Evolutionary conservation across 1,140 invertebrate genomes (phyloP), one percentile per base, ranked within the genome.

Genomic region (Helicorthomorpha holstii): DNA sequence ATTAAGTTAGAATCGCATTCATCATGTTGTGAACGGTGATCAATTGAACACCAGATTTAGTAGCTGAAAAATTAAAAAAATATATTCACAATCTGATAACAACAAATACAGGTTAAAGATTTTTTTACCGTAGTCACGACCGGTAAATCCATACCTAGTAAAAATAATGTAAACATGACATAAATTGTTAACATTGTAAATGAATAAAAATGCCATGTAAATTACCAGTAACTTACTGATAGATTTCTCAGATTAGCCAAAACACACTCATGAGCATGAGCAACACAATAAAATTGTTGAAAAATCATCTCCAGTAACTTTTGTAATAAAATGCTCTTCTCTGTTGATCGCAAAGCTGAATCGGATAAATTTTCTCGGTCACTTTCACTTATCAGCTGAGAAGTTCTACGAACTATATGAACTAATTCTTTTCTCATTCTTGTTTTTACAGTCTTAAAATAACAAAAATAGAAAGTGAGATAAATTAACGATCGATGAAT

Each of bases 371-470:
- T n/a, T 51, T n/a, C 27, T 19, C n/a, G n/a, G 16, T 10, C 19
- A n/a, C 26, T n/a, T 4, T 79, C 73, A 50, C 77, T 73, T n/a
- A 89, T 72, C 54, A 83, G 77, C 47, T 82, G 77, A 3, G 85
- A 83, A 12, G 82, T 82, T 51, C 76, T 69, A 19, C 81, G 77
- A 44, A 90, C 79, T 22, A 90, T 80, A 55, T 78, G 75, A 24
- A 83, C 66, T 1, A 93, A 64, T 62, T 89, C 83, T 25, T 76
- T 75, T 65, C 89, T 80, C 68, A 89, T 87, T 66, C 83, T 77
- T 23, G 76, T 73, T 67, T 85, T 85, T 50, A 91, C 74, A 61
- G 75, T 78, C 78, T 88, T 27, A 69, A 67, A 46, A 45, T 14
- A n/a, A n/a, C n/a, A 44, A 12, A 19, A 1, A 21, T 41, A 34